Conservation (phyloP, 2,888 invertebrate species). For the Cheilosia variabilis region DNA sequence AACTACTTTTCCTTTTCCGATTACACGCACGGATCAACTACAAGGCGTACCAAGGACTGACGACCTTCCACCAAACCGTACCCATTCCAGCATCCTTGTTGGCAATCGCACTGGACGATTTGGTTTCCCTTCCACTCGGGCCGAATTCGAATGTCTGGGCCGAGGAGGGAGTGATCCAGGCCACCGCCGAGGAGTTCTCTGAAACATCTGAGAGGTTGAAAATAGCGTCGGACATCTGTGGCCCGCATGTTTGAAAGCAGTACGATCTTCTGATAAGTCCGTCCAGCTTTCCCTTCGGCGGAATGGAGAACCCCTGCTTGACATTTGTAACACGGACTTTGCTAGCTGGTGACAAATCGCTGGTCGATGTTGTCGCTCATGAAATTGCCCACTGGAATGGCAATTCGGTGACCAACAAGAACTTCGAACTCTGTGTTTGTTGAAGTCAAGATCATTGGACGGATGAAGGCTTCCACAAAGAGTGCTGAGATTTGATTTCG, state of each 20-base stretch:
- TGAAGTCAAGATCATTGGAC: too few relatives aligned
- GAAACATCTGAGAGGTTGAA: conserved; percentile 93
- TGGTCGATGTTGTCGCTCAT: conserved; percentile 95
- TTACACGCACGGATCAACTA: too few relatives aligned
- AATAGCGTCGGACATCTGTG: conserved; percentile 92
- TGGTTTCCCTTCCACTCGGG: conserved; percentile 90
- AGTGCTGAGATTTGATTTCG: too few relatives aligned
- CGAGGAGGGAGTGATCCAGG: conserved; percentile 92
- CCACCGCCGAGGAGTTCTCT: conserved; percentile 94
- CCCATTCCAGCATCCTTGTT: conserved; percentile 95
- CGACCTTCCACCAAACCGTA: conserved; percentile 89
- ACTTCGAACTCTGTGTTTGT: too few relatives aligned
- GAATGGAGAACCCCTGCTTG: conserved; percentile 98
- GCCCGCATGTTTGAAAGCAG: conserved; percentile 95
- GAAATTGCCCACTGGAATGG: conserved; percentile 99
- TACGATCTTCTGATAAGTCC: conserved; percentile 96
- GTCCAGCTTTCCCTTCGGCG: conserved; percentile 95
- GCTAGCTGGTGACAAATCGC: conserved; percentile 95
- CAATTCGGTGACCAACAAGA: conserved; percentile 95
- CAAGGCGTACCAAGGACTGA: too few relatives aligned
- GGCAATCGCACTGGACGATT: conserved; percentile 93
- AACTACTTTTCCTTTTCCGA: too few relatives aligned
- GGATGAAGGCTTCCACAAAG: too few relatives aligned
- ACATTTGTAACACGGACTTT: conserved; percentile 97
- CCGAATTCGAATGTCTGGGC: conserved; percentile 94